Evolutionary conservation across 2,888 invertebrate species (phyloP).

Genomic region (Halocaridina rubra): DNA sequence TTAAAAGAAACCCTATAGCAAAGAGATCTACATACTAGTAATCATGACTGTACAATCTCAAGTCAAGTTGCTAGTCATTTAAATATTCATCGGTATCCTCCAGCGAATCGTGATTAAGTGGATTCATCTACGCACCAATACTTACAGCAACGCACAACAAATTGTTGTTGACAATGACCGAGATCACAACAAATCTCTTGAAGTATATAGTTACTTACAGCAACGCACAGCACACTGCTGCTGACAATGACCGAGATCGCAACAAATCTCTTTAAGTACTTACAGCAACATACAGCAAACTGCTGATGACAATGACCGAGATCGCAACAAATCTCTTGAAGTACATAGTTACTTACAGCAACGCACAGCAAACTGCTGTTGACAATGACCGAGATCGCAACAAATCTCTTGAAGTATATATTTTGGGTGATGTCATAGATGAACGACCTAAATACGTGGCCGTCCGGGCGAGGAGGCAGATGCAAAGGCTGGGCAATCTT

Average conservation of each 20-base stretch:
- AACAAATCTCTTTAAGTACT: neutral
- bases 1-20: neutral
- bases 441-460: slow-evolving; percentile 88
- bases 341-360: slow-evolving; percentile 73
- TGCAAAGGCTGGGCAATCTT: slow-evolving; percentile 99
- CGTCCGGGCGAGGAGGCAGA: slow-evolving; percentile 95
- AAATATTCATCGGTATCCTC: too few species aligned
- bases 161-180: slow-evolving; percentile 93
- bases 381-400: slow-evolving; percentile 91
- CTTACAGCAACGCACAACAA: slow-evolving; percentile 69
- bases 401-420: slow-evolving; percentile 92
- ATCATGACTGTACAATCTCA: neutral
- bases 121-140: too few species aligned
- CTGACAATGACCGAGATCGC: neutral
- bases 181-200: slow-evolving; percentile 92
- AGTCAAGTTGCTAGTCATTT: too few species aligned
- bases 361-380: slow-evolving; percentile 81
- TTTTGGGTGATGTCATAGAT: slow-evolving; percentile 99
- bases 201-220: slow-evolving; percentile 93
- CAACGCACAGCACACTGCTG: too few species aligned
- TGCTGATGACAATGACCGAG: slow-evolving; percentile 93
- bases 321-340: slow-evolving; percentile 96
- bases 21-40: neutral
- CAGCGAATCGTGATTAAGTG: too few species aligned
- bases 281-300: slow-evolving; percentile 70